phyloP scores from a whole-genome alignment of 2,113 vertebrate genomes.

The Piprites chloris region DNA sequence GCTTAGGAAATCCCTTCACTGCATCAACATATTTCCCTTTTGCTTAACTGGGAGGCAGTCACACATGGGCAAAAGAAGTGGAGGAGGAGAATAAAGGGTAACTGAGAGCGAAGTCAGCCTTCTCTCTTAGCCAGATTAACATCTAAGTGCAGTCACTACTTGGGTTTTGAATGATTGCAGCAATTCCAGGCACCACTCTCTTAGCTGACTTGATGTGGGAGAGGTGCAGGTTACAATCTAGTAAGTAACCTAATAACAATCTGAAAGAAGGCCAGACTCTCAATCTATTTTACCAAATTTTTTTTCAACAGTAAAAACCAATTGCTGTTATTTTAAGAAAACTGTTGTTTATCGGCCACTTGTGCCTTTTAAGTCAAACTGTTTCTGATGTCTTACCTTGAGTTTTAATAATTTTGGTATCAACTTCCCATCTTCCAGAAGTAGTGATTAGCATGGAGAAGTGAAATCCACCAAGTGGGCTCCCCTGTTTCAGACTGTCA shows the following conservation, averaged over 20 bases:
- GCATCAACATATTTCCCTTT: background rate
- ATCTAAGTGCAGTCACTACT: background rate
- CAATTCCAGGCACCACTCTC: background rate
- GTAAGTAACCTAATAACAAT: background rate
- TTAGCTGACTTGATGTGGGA: background rate
- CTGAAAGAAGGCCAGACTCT: background rate
- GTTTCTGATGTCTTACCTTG: background rate
- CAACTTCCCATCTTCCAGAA: background rate
- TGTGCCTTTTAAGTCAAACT: background rate
- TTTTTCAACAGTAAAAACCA: background rate
- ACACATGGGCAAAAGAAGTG: background rate
- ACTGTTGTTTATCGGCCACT: background rate
- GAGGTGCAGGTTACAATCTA: background rate
- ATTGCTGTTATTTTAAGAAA: background rate
- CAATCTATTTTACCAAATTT: background rate
- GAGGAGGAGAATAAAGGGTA: background rate
- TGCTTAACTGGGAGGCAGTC: background rate
- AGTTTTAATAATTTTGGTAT: background rate
- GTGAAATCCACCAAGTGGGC: background rate
- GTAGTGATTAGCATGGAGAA: background rate
- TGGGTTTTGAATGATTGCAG: background rate
- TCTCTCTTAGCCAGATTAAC: background rate
- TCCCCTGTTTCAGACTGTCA: background rate
- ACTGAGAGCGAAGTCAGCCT: background rate
- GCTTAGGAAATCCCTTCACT: background rate